phyloP scores from a whole-genome alignment of 1,140 invertebrate genomes.

The Prorops nasuta region DNA sequence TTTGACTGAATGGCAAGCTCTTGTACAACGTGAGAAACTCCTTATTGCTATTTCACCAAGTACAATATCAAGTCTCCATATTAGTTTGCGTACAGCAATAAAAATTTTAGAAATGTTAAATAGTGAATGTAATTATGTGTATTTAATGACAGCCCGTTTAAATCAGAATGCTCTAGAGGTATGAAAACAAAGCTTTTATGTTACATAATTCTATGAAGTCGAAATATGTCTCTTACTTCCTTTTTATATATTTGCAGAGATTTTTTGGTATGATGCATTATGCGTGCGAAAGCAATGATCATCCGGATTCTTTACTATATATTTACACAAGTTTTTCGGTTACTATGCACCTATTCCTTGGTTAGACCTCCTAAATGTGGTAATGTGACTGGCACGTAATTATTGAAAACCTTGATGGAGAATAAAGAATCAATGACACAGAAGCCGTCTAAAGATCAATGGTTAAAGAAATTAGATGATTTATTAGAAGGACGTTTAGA shows the following conservation, averaged over 20 bases:
- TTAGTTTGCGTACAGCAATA: conserved; percentile 4
- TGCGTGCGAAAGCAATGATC: conserved; percentile 12
- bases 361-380: background rate
- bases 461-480: no score
- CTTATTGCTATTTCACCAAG: conserved; percentile 8
- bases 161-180: conserved; percentile 14
- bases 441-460: no score
- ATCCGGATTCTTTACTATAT: conserved; percentile 16
- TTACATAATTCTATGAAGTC: background rate
- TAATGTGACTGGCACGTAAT: background rate
- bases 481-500: no score
- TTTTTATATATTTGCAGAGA: conserved; percentile 4
- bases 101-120: conserved; percentile 5
- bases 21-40: no score
- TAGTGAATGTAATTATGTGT: conserved; percentile 1
- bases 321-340: conserved; percentile 9
- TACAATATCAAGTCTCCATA: conserved; percentile 1
- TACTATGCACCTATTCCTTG: conserved; percentile 7
- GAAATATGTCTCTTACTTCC: background rate
- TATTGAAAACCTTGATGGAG: background rate
- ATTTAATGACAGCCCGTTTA: conserved; percentile 6
- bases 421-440: no score
- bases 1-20: no score
- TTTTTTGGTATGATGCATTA: conserved; percentile 17
- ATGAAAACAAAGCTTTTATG: background rate